These are phyloP conservation scores for Paelopatides confundens DNA, from an alignment of 53 echinoderm and acorn worm species.

Conservation along the genomic window DNA sequence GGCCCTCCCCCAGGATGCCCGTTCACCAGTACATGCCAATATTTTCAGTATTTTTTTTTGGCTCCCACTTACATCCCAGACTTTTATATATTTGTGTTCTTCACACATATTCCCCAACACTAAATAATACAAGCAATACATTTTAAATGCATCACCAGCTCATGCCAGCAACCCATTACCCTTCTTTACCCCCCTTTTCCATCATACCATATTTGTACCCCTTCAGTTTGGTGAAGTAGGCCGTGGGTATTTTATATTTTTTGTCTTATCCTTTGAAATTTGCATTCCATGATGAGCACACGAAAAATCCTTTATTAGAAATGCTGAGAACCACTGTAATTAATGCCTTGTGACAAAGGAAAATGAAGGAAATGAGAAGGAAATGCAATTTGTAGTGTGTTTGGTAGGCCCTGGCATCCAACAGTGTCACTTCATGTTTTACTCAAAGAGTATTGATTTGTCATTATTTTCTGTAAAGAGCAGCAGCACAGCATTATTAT, in stretches of 20 bases:
- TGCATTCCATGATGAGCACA: not conserved
- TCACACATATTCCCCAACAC: too few relatives aligned
- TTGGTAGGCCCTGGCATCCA: slow-evolving; percentile 28
- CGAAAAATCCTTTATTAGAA: not conserved
- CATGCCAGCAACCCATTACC: too few relatives aligned
- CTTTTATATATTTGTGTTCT: too few relatives aligned
- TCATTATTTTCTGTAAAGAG: slow-evolving; percentile 19
- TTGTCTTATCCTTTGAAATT: not conserved
- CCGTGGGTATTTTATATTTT: not conserved
- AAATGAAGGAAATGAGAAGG: slow-evolving; percentile 21
- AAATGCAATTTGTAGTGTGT: slow-evolving; percentile 38
- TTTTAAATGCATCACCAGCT: too few relatives aligned
- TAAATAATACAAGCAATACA: too few relatives aligned
- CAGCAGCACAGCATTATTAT: not conserved
- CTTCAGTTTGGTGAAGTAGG: not conserved
- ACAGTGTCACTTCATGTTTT: slow-evolving; percentile 10
- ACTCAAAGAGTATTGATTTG: slow-evolving; percentile 6
- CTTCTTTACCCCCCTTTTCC: not conserved
- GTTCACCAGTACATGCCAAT: too few relatives aligned
- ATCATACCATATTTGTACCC: not conserved
- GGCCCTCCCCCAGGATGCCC: too few relatives aligned
- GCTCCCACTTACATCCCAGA: too few relatives aligned
- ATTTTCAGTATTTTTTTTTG: too few relatives aligned
- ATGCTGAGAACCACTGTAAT: not conserved
- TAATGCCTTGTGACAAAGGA: slow-evolving; percentile 30